Percentiles rank a stretch among this genome's conserved stretches.
These are phyloP conservation scores for Pilophorus perplexus DNA, from an alignment of 2,888 invertebrate genomes.

Conservation along the genomic window DNA sequence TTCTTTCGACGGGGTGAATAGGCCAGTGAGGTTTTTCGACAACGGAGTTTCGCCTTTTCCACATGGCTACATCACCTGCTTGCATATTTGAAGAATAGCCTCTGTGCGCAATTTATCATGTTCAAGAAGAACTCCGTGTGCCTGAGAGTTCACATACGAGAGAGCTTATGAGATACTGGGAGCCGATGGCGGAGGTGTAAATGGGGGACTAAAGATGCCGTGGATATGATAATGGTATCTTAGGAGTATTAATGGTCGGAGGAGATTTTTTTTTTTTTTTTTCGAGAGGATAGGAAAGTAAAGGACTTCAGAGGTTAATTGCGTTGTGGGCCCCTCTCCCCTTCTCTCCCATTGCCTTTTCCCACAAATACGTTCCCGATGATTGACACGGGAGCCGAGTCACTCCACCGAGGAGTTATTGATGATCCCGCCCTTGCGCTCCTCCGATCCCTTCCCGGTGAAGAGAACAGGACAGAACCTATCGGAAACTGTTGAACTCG, in stretches of 20 bases:
- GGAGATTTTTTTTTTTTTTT: no score
- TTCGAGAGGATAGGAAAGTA: background rate
- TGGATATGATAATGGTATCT: conserved; percentile 39
- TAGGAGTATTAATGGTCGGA: conserved; percentile 29
- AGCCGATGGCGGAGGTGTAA: conserved; percentile 25
- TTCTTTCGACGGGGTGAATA: no score
- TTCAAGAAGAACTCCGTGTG: background rate
- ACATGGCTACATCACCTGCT: no score
- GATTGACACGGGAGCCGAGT: conserved; percentile 42
- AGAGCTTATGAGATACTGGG: conserved; percentile 12
- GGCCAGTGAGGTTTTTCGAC: no score
- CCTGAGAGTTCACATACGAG: background rate
- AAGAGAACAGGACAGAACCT: no score
- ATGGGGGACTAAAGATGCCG: conserved; percentile 32
- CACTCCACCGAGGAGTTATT: conserved; percentile 38
- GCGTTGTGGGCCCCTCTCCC: background rate
- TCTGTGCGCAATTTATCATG: background rate
- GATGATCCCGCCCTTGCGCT: conserved; percentile 37
- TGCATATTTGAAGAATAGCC: background rate
- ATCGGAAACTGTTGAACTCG: no score
- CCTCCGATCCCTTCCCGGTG: no score
- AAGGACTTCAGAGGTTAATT: conserved; percentile 32
- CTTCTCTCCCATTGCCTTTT: background rate
- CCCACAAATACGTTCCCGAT: conserved; percentile 18
- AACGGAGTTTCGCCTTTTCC: no score